phyloP scores from a whole-genome alignment of 2,113 vertebrate species.

The Sinocyclocheilus rhinocerous region DNA sequence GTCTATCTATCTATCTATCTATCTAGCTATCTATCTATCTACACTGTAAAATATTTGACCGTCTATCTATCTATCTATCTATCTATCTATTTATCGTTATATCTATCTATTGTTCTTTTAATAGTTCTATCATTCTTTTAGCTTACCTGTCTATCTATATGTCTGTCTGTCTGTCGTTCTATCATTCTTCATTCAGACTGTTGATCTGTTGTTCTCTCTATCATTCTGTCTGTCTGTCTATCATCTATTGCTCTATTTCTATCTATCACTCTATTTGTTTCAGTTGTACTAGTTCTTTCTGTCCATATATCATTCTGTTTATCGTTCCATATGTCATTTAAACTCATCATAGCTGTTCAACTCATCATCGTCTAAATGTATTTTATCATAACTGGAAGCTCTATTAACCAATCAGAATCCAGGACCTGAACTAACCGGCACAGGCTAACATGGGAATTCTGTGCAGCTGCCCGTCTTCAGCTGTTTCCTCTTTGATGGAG shows the following conservation, averaged over 20 bases:
- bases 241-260: neutral
- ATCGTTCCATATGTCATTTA: neutral
- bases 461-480: slow-evolving; percentile 39
- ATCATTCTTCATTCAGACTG: neutral
- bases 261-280: neutral
- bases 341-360: neutral
- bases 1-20: no score
- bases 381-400: neutral
- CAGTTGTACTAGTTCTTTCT: neutral
- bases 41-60: no score
- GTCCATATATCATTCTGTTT: neutral
- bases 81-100: no score
- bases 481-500: slow-evolving; percentile 41
- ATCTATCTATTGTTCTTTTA: no score
- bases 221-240: neutral
- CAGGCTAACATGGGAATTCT: slow-evolving; percentile 24
- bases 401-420: neutral
- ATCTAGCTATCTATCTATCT: no score
- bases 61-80: no score
- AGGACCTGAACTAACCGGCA: neutral
- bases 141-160: neutral
- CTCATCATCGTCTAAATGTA: neutral
- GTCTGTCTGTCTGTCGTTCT: neutral
- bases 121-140: no score
- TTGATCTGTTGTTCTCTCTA: neutral